phyloP scores from a whole-genome alignment of 1,140 invertebrate genomes.

The Drosophila funebris region DNA sequence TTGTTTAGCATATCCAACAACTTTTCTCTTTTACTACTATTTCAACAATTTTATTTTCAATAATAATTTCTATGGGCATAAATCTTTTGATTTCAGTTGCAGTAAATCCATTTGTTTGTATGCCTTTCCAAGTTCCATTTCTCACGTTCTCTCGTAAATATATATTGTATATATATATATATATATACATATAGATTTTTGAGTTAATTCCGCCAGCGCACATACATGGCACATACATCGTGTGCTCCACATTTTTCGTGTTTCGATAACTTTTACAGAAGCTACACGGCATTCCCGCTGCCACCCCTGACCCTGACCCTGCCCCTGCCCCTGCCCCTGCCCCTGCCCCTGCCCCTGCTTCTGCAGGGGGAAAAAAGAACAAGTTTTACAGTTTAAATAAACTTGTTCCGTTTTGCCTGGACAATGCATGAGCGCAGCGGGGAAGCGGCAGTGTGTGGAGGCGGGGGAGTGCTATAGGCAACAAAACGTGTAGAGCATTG shows the following conservation, averaged over 20 bases:
- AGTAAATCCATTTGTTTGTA: conserved; percentile 24
- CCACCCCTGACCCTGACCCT: background rate
- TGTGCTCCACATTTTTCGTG: conserved; percentile 56
- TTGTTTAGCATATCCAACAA: no score
- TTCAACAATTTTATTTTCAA: no score
- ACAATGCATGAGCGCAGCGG: conserved; percentile 52
- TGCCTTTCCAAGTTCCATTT: background rate
- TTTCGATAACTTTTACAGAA: conserved; percentile 66
- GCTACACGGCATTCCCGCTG: conserved; percentile 7
- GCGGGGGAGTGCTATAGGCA: background rate
- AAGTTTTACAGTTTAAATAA: conserved; percentile 79
- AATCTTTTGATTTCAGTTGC: conserved; percentile 16
- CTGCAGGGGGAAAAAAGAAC: conserved; percentile 30
- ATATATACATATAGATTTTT: conserved; percentile 22
- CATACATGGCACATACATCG: background rate
- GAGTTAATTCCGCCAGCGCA: conserved; percentile 24
- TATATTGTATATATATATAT: no score
- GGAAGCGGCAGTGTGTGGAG: background rate
- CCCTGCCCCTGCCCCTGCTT: background rate
- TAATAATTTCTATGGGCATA: background rate
- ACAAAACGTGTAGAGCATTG: conserved; percentile 69
- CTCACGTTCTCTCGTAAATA: conserved; percentile 2
- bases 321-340: background rate
- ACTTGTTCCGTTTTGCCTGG: conserved; percentile 68
- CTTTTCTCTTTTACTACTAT: no score